Conservation (phyloP, 2,888 invertebrate species). For the Tholera decimalis region DNA sequence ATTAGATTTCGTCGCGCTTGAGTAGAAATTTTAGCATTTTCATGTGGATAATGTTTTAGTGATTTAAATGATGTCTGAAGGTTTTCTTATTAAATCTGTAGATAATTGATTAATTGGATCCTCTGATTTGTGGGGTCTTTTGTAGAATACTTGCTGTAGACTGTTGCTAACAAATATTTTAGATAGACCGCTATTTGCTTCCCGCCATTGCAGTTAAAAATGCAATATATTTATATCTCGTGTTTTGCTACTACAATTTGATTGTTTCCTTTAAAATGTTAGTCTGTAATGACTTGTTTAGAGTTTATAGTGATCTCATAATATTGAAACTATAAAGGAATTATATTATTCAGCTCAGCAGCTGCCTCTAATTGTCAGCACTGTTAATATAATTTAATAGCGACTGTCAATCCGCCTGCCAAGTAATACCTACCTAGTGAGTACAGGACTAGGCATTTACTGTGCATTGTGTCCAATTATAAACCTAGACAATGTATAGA, state of each 20-base stretch:
- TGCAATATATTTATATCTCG: conserved; percentile 1
- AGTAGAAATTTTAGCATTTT: not conserved
- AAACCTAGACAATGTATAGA: conserved; percentile 22
- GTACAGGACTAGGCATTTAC: not conserved
- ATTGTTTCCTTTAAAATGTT: not conserved
- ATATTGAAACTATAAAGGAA: conserved; percentile 30
- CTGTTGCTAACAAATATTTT: not conserved
- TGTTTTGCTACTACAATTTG: not conserved
- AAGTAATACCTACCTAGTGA: conserved; percentile 16
- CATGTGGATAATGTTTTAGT: conserved; percentile 1
- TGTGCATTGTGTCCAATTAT: conserved; percentile 28
- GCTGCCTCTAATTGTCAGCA: conserved; percentile 29
- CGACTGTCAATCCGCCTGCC: conserved; percentile 36
- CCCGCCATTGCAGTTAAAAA: conserved; percentile 13
- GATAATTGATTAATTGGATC: conserved; percentile 16
- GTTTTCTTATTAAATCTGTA: not conserved
- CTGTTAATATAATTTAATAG: conserved; percentile 41
- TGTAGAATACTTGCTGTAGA: not conserved
- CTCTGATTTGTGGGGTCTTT: not conserved
- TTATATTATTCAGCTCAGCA: conserved; percentile 40
- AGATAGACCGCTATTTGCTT: conserved; percentile 4
- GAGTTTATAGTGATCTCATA: conserved; percentile 22
- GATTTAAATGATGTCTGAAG: not conserved
- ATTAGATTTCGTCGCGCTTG: conserved; percentile 20
- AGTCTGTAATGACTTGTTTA: not conserved